Percentiles rank a stretch among this genome's conserved stretches.
phyloP scores from a whole-genome alignment of 2,113 vertebrate species.

The Aspidoscelis tigris region DNA sequence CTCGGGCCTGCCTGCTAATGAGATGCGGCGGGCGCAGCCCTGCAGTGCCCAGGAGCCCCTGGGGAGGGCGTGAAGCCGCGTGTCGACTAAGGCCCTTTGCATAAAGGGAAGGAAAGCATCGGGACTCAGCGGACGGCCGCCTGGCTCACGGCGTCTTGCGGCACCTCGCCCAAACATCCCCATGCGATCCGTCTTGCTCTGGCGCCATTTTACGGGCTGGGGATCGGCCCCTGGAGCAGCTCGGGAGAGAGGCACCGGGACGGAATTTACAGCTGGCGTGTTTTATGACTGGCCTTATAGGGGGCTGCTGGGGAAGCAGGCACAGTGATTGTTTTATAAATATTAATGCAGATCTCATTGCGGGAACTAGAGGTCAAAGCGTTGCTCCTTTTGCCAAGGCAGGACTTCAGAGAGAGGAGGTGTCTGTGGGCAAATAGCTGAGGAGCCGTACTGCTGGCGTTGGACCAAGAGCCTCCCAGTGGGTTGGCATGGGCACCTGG shows the following conservation, averaged over 20 bases:
- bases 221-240: not conserved
- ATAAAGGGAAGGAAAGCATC: not conserved
- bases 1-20: not conserved
- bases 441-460: not conserved
- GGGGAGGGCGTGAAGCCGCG: not conserved
- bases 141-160: fast-evolving
- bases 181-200: not conserved
- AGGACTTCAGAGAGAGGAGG: not conserved
- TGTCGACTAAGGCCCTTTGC: not conserved
- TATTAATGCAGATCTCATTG: slow-evolving; percentile 40
- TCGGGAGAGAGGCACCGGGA: fast-evolving
- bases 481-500: too few relatives aligned
- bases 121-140: not conserved
- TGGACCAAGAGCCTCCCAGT: too few relatives aligned
- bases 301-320: slow-evolving; percentile 38
- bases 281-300: not conserved
- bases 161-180: slow-evolving; percentile 3
- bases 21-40: not conserved
- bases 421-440: not conserved
- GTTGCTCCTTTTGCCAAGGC: not conserved
- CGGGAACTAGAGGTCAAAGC: slow-evolving; percentile 24
- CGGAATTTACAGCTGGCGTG: not conserved
- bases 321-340: slow-evolving; percentile 33
- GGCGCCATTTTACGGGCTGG: fast-evolving
- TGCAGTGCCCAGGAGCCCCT: not conserved